Base-by-base conservation (phyloP, 92 coral and sea anemone genomes). In the Siderastrea radians region DNA sequence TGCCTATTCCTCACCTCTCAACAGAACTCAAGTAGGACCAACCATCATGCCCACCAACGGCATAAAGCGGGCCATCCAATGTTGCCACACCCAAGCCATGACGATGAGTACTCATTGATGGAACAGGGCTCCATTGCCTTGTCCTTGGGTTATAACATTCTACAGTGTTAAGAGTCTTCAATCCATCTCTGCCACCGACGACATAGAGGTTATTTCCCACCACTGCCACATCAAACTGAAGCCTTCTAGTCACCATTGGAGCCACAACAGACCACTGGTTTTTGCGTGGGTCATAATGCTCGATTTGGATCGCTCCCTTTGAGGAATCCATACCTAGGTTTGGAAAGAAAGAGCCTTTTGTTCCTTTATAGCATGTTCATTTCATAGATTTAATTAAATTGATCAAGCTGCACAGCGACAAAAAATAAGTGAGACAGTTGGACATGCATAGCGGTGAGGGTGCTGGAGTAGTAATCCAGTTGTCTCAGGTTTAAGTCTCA, bases 21-120 rank as follows among this genome's bases (percentile, higher is more conserved):
- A 97, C 99, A 13, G 99, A 92, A 61, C 94, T 97, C 55, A 97
- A 92, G 86, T 97, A 97, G 1, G 99, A 97, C 99, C 99, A 97
- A 0, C 99, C 99, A 96, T 97, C 99, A 87, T 97, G 99, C 46
- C 99, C 99, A 16, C 99, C 99, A 6, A 97, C 98, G 47, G 99
- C 99, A 94, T 97, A 97, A 72, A 97, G 62, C 2, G 99, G 99
- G 43, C 99, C 99, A 86, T 92, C 92, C 75, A 97, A 89, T 1
- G 92, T 93, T 75, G 98, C 99, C 72, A 97, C 99, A 3, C 99
- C 99, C 88, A 97, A 83, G 0, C 99, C 99, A 91, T 97, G 99
- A 7, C 99, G 98, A 91, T 97, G 99, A 65, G 98, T 97, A 75
- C 90, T 97, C 99, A 97, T 97, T 7, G 98, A 91, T 67, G 96